These are phyloP conservation scores for Motacilla alba DNA, from an alignment of 2,113 vertebrate species.

Conservation along the genomic window DNA sequence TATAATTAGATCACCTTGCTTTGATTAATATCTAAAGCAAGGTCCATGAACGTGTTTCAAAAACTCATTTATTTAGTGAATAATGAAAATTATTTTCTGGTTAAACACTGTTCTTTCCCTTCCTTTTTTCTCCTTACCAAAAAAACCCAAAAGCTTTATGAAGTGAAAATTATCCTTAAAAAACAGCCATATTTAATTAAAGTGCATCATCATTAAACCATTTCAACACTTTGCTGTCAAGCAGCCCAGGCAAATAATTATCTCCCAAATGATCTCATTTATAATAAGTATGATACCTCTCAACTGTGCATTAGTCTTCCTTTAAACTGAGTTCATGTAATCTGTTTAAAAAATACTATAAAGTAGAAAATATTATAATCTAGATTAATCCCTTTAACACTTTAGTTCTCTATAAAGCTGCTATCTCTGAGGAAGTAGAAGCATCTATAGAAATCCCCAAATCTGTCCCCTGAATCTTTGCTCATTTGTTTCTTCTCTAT, in stretches of 20 bases:
- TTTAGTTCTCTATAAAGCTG: neutral
- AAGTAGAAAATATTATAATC: neutral
- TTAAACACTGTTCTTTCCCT: neutral
- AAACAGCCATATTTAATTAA: neutral
- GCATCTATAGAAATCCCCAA: neutral
- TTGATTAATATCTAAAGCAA: neutral
- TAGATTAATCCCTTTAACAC: neutral
- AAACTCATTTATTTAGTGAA: neutral
- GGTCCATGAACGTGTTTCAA: neutral
- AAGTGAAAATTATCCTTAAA: neutral
- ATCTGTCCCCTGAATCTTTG: neutral
- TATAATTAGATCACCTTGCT: neutral
- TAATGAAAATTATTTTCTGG: neutral
- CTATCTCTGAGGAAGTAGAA: neutral
- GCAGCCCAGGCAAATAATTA: neutral
- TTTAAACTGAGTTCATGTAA: neutral
- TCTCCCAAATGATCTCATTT: neutral
- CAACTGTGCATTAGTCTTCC: neutral
- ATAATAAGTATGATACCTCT: neutral
- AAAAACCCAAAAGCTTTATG: neutral
- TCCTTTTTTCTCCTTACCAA: neutral
- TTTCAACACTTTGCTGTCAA: neutral
- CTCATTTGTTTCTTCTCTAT: neutral
- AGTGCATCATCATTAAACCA: neutral
- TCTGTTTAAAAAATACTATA: neutral